Base-by-base conservation (phyloP, 2,113 vertebrate species). In the Cepphus grylle region DNA sequence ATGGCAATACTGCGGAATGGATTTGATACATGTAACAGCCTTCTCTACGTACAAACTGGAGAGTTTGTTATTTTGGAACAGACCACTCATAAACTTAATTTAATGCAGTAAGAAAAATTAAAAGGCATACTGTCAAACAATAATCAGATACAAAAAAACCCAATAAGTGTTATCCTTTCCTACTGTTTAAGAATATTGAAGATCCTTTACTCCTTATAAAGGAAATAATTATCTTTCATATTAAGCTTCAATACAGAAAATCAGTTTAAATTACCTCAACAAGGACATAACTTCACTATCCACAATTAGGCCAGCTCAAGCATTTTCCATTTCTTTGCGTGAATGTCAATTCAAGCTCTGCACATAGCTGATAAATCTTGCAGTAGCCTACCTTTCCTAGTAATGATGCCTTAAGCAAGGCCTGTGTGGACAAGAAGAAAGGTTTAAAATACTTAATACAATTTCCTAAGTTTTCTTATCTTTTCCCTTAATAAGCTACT, bases 41-140 rank as follows among this genome's bases (percentile, higher is more conserved):
- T 74, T 79, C 8, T 2, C 2, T 47, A 20, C 6, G 22, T 50
- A 45, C 8, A 59, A 63, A 4, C 1, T 50, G 10, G 3, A 82
- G 2, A 85, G 8, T 16, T 71, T 83, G 5, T 78, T 86, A 59
- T n/a, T 89, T 87, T 87, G 30, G 66, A 85, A 85, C 22, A 79
- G 12, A 53, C 3, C 8, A 9, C 15, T 59, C 29, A 45, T 45
- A 62, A 79, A 66, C 2, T 34, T 65, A 63, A 66, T 74, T 45
- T 32, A 65, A 61, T 52, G 14, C 0, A 71, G 9, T 49, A 81
- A 52, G 22, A 67, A 71, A 81, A 74, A 34, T 12, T 76, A 36
- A 77, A 92, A 71, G 9, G 5, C 7, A 80, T 1, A 1, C 3
- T 66, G 74, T 1, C 0, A 7, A 69, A 30, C 1, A 66, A 30